Evolutionary conservation across 2,797 vertebrate genomes (phyloP).

Genomic region (Xenopus petersii): DNA sequence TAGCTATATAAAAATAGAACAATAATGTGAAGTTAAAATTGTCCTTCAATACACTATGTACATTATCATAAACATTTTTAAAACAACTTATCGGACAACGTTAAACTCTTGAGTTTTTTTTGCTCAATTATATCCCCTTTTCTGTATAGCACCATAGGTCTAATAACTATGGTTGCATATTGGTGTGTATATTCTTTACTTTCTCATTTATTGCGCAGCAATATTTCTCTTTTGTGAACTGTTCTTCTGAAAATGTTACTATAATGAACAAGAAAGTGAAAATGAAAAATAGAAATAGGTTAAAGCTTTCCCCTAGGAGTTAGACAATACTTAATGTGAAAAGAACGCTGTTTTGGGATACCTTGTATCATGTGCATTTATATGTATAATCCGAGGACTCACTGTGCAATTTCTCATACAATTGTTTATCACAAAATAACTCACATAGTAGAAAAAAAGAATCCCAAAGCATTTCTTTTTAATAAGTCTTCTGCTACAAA

Average conservation of each 20-base stretch:
- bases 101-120: no score
- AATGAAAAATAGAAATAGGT: neutral
- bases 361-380: neutral
- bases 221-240: no score
- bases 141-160: no score
- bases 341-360: neutral
- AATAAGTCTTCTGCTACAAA: constrained; percentile 98
- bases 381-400: neutral
- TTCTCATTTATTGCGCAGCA: no score
- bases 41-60: no score
- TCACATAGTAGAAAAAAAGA: constrained; percentile 62
- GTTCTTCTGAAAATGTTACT: neutral
- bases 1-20: no score
- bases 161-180: no score
- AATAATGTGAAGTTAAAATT: no score
- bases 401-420: constrained; percentile 26
- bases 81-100: no score
- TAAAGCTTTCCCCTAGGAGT: neutral
- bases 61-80: no score
- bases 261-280: neutral
- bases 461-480: constrained; percentile 77
- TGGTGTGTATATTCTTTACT: no score
- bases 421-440: constrained; percentile 55
- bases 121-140: no score
- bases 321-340: neutral